phyloP scores from a whole-genome alignment of 2,888 invertebrate species.

The Taphrorychus bicolor region DNA sequence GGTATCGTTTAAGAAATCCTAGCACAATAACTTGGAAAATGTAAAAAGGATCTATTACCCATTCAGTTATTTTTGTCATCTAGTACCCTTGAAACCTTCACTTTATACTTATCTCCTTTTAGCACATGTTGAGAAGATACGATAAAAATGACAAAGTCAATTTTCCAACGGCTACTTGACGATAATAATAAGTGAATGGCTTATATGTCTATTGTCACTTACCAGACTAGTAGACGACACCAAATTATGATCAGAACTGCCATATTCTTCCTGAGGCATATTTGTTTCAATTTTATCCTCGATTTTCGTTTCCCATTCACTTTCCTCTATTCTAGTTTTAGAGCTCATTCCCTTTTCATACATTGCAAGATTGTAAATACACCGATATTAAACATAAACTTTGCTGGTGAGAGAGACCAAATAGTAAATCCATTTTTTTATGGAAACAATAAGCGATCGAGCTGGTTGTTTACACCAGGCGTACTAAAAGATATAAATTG shows the following conservation, averaged over 20 bases:
- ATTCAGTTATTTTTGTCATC: too few relatives aligned
- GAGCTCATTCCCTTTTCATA: neutral
- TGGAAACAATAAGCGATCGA: neutral
- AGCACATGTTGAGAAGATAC: too few relatives aligned
- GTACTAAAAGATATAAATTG: neutral
- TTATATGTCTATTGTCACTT: too few relatives aligned
- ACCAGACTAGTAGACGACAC: constrained; percentile 41
- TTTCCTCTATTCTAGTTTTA: neutral
- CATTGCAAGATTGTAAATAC: neutral
- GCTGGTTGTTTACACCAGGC: neutral
- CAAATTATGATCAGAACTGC: constrained; percentile 24
- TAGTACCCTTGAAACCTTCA: too few relatives aligned
- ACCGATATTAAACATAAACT: neutral
- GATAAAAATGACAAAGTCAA: too few relatives aligned
- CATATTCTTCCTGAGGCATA: constrained; percentile 33
- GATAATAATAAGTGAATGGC: too few relatives aligned
- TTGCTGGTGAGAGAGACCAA: neutral
- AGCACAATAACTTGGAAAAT: too few relatives aligned
- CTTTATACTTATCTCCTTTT: too few relatives aligned
- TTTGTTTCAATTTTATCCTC: constrained; percentile 2
- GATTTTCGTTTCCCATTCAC: too few relatives aligned
- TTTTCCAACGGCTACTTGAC: too few relatives aligned
- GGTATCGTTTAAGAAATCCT: too few relatives aligned
- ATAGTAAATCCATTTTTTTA: neutral
- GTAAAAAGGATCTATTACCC: too few relatives aligned